Evolutionary conservation across 2,888 invertebrate genomes (phyloP), one percentile per base, ranked within the genome.

Genomic region (Protodeltote pygarga): DNA sequence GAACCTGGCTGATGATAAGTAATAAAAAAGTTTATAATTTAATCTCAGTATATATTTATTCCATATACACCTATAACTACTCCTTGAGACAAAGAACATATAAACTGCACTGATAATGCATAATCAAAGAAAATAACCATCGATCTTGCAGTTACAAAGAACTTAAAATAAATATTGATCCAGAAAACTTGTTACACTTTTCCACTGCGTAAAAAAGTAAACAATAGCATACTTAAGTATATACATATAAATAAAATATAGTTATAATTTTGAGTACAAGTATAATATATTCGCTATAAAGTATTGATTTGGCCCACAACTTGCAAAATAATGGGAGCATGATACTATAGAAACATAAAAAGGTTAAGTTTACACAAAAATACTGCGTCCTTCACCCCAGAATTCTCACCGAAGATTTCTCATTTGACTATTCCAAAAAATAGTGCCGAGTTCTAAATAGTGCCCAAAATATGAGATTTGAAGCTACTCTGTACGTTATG

Each of bases 1-100:
- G n/a, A n/a, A n/a, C n/a, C n/a, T n/a, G n/a, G n/a, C n/a, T n/a
- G n/a, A n/a, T 28, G 19, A 19, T 34, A 52, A 64, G 50, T 58
- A 48, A 71, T 59, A 44, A 49, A 60, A 67, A 66, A 49, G 24
- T 19, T 28, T 21, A 34, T 33, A 8, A 39, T 39, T 61, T 51
- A 74, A 76, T 79, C 70, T 75, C 82, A 85, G 85, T 71, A 82
- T 89, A 88, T 89, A 87, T 89, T 89, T 83, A 81, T 83, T 85
- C 80, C 89, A 88, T 89, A 89, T 89, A 89, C 89, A 89, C 89
- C 88, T 89, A 89, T 78, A 78, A 72, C 87, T 89, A 89, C 81
- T 83, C 87, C 83, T 78, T 81, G 83, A 87, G 82, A 85, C 79
- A 82, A 81, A 83, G 73, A 77, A 84, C 65, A 81, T 77, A 66